These are phyloP conservation scores for Genyomyrus donnyi DNA, from an alignment of 2,113 vertebrate species.

Conservation along the genomic window DNA sequence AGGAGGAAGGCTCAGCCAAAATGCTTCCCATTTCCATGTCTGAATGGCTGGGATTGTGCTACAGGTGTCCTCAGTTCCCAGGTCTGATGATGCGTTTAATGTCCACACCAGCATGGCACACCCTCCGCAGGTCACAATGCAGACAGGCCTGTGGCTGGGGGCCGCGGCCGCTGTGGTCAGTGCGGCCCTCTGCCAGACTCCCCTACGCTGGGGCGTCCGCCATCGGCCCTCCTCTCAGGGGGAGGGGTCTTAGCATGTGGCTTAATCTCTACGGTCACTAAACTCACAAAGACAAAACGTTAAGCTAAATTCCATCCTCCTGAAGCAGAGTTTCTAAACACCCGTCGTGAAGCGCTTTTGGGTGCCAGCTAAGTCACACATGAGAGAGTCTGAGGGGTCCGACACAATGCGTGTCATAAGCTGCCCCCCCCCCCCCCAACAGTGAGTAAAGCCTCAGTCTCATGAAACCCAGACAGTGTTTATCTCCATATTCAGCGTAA, in stretches of 20 bases:
- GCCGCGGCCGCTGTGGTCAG: neutral
- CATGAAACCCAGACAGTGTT: conserved; percentile 21
- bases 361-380: neutral
- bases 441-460: conserved; percentile 22
- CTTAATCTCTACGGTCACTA: neutral
- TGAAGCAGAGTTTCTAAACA: neutral
- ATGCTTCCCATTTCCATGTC: neutral
- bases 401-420: neutral
- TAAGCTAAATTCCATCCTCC: neutral
- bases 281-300: neutral
- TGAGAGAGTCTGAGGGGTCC: neutral
- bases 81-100: neutral
- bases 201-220: neutral
- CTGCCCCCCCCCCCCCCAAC: neutral
- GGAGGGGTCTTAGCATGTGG: neutral
- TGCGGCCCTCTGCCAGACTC: neutral
- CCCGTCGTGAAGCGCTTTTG: neutral
- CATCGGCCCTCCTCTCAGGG: neutral
- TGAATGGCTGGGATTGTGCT: neutral
- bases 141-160: neutral
- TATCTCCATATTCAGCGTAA: conserved; percentile 39
- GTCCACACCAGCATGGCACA: neutral
- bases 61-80: neutral
- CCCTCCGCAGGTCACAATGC: neutral
- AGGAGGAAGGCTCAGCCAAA: neutral